A percentile compares a stretch with the other conserved stretches of the same genome.
These are phyloP conservation scores for Drosophila prolongata DNA, from an alignment of 2,888 invertebrate genomes.

Conservation along the genomic window DNA sequence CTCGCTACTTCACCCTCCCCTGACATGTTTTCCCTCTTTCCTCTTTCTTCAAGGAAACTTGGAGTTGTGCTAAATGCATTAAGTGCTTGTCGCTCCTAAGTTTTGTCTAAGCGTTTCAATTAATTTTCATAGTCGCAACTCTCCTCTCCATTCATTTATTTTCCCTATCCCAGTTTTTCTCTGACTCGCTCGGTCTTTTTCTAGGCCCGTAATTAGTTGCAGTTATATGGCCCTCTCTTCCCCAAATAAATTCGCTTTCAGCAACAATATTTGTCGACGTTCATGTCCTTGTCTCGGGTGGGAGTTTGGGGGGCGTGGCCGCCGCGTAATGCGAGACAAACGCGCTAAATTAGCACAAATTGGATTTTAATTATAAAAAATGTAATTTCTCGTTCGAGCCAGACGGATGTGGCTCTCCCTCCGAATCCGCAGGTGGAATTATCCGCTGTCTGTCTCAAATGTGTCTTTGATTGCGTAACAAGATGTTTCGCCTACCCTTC, in stretches of 20 bases:
- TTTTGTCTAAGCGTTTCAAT: conserved; percentile 81
- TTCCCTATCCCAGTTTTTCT: conserved; percentile 1
- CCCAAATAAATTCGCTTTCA: conserved; percentile 30
- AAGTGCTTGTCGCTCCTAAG: conserved; percentile 77
- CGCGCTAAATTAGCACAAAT: conserved; percentile 64
- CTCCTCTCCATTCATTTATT: conserved; percentile 9
- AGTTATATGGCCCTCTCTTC: conserved; percentile 40
- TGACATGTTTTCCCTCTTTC: conserved; percentile 12
- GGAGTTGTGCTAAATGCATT: conserved; percentile 76
- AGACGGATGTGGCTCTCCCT: conserved; percentile 11
- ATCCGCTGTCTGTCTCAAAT: conserved; percentile 29
- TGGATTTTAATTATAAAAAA: conserved; percentile 61
- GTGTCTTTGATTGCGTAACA: conserved; percentile 42
- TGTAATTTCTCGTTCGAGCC: conserved; percentile 37
- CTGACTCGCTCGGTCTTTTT: conserved; percentile 6
- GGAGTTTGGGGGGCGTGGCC: conserved; percentile 16
- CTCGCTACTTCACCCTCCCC: conserved; percentile 53
- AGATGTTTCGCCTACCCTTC: conserved; percentile 12
- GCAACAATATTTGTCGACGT: conserved; percentile 32
- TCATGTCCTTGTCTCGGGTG: conserved; percentile 9
- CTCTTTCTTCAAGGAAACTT: conserved; percentile 51
- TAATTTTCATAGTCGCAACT: conserved; percentile 71
- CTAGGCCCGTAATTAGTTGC: conserved; percentile 58
- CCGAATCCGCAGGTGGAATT: background rate
- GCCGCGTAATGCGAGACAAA: conserved; percentile 52